phyloP scores from a whole-genome alignment of 2,888 invertebrate genomes.

The Trissonchulus latispiculum region DNA sequence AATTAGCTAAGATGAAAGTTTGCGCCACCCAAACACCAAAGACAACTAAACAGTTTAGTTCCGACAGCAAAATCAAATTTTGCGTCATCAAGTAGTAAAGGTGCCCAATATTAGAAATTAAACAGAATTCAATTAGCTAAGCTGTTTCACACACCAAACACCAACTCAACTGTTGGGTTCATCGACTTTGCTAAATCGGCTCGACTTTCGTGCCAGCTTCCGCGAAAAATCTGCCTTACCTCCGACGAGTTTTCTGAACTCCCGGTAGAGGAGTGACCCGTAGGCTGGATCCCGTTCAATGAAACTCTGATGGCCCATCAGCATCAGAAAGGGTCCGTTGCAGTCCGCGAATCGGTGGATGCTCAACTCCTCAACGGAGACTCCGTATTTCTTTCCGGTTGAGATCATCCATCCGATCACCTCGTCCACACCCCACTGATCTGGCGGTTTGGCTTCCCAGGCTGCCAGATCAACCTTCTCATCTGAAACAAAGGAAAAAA shows the following conservation, averaged over 20 bases:
- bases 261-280: slow-evolving; percentile 36
- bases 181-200: too few species aligned
- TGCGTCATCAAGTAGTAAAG: too few species aligned
- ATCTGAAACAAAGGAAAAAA: slow-evolving; percentile 2
- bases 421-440: slow-evolving; percentile 39
- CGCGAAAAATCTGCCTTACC: too few species aligned
- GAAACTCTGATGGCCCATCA: slow-evolving; percentile 37
- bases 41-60: too few species aligned
- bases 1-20: too few species aligned
- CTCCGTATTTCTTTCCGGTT: slow-evolving; percentile 36
- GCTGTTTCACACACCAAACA: too few species aligned
- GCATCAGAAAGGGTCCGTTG: slow-evolving; percentile 34
- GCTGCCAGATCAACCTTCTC: slow-evolving; percentile 34
- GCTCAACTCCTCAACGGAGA: slow-evolving; percentile 36
- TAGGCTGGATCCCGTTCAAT: slow-evolving; percentile 35
- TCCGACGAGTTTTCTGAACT: slow-evolving; percentile 36
- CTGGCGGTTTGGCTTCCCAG: slow-evolving; percentile 29
- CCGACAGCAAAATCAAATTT: too few species aligned
- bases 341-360: slow-evolving; percentile 34
- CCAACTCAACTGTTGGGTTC: too few species aligned
- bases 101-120: too few species aligned
- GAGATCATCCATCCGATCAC: slow-evolving; percentile 42
- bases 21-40: too few species aligned
- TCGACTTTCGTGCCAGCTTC: too few species aligned
- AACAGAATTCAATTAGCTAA: too few species aligned